These are phyloP conservation scores for Acyrthosiphon pisum DNA, from an alignment of 1,140 invertebrate genomes.

Conservation along the genomic window DNA sequence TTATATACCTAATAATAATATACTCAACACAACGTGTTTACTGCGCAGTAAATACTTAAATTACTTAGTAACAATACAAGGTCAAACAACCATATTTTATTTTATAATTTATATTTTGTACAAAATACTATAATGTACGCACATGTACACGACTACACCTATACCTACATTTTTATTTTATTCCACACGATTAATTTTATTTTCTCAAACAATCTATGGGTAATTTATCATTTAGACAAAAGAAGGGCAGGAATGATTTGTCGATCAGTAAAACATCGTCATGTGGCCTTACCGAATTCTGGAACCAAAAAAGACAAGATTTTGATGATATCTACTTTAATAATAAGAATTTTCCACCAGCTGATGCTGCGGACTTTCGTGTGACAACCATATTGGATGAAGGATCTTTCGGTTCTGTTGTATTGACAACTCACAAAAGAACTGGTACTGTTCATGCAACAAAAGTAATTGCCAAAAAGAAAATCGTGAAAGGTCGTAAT, in stretches of 20 bases:
- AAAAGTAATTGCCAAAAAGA: constrained; percentile 72
- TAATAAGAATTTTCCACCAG: neutral
- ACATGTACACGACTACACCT: neutral
- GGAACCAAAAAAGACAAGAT: neutral
- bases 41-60: neutral
- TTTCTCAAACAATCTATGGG: neutral
- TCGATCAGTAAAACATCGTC: neutral
- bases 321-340: neutral
- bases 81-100: neutral
- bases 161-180: neutral
- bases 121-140: neutral
- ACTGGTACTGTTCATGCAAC: neutral
- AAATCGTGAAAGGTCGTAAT: constrained; percentile 69
- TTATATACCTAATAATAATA: neutral
- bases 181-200: neutral
- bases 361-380: neutral
- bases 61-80: neutral
- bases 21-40: neutral
- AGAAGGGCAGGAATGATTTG: neutral
- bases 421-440: neutral
- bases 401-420: constrained; percentile 35
- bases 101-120: neutral
- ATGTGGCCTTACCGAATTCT: neutral
- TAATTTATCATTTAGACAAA: neutral
- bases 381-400: neutral